Evolutionary conservation across 92 coral and sea anemone genomes (phyloP).

Genomic region (Galaxea fascicularis): DNA sequence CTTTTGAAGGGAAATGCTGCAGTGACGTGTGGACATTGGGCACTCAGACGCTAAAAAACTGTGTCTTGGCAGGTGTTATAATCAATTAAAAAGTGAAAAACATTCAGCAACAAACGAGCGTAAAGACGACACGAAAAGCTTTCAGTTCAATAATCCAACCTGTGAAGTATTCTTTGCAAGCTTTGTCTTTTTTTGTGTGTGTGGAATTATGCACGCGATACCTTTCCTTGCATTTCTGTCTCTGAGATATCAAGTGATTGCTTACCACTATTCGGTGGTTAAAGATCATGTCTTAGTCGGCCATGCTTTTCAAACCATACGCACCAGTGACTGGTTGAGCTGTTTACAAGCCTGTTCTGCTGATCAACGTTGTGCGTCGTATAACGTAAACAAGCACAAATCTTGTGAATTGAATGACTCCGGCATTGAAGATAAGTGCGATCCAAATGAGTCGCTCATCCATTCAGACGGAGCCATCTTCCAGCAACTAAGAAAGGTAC

Average conservation of each 20-base stretch:
- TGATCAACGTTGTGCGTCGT: not conserved
- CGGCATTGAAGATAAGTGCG: not conserved
- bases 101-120: too few species aligned
- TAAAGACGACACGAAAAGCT: too few species aligned
- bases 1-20: too few species aligned
- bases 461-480: not conserved
- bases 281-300: not conserved
- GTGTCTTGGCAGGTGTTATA: too few species aligned
- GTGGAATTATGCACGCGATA: not conserved
- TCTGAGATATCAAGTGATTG: not conserved
- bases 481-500: conserved; percentile 28
- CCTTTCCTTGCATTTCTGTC: not conserved
- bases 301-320: not conserved
- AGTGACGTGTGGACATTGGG: too few species aligned
- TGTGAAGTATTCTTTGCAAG: not conserved
- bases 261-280: not conserved
- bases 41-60: too few species aligned
- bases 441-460: not conserved
- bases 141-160: not conserved
- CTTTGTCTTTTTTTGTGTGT: not conserved
- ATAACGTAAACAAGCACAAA: not conserved
- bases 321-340: conserved; percentile 3
- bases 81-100: too few species aligned
- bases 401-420: conserved; percentile 12
- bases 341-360: conserved; percentile 3